Evolutionary conservation across 23 tunicate species (phyloP), one percentile per base, ranked within the genome.

Genomic region (Botrylloides violaceus): DNA sequence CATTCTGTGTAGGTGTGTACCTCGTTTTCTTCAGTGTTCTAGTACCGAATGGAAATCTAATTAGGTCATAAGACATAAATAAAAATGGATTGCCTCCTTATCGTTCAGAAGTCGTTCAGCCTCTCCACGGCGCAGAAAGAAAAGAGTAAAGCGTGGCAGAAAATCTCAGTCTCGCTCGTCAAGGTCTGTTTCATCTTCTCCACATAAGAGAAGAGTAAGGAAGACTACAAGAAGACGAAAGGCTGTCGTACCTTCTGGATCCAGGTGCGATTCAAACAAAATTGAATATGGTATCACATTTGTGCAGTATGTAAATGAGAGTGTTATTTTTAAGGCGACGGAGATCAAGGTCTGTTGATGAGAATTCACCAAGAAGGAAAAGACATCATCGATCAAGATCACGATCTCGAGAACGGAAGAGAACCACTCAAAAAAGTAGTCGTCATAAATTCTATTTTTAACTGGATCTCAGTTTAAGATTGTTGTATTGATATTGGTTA

Each of bases 141-240:
- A 37, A 25, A 32, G 58, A 19, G 37, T 1, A 68, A 68, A 36
- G 15, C 53, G 53, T 9, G 15, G 53, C 15, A 43, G 15, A 15
- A 9, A 15, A 15, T 43, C 9, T 15, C 12, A 9, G 53, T 43
- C 53, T 9, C 53, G 65, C 1, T 27, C 29, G 28, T 60, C 65
- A 20, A 60, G 65, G 29, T 60, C 65, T n/a, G 22, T 18, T 20
- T 60, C 65, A n/a, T 60, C 65, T 23, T 27, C 65, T 20, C 65
- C 65, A 20, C 28, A 23, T 18, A 25, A 60, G 27, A n/a, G 65
- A 18, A 12, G 53, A 15, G 53, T 9, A 7, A 43, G 15, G 53
- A 43, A 15, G 53, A 15, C 15, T 15, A 7, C 53, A 7, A 43
- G 15, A 43, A 9, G 15, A 9, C 53, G 53, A 7, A 43, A 43